Evolutionary conservation across 2,797 vertebrate species (phyloP), one percentile per base, ranked within the genome.

Genomic region (Argya squamiceps): DNA sequence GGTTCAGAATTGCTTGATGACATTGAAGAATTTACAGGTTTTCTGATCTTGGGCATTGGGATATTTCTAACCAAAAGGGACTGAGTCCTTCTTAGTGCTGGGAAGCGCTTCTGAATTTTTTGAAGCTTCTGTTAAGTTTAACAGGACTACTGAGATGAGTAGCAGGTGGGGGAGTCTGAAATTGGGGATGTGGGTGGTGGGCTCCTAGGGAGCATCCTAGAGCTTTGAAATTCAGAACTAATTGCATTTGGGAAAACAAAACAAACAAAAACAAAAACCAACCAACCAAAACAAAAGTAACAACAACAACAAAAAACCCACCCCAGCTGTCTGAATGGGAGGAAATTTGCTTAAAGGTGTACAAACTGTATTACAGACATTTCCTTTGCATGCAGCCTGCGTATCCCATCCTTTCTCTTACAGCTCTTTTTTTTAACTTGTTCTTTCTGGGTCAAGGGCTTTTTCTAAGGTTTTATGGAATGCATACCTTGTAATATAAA

Each of bases 101-200:
- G 32, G 43, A 90, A 84, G 37, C 32, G 2, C 44, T 86, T 88
- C 62, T 36, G 30, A 32, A 11, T 52, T 50, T 77, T 88, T 83
- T 67, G 18, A 84, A 55, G 15, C 16, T 81, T 69, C 50, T 76
- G 4, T 47, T 81, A 46, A 60, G 13, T 36, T 63, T 73, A 89
- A 43, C 11, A 30, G 32, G 20, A n/a, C 24, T 70, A 9, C 20
- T 63, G 26, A 89, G 36, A 55, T 58, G 20, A 83, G 37, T n/a
- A 87, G 21, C 39, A 67, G 10, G 8, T 58, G 12, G 10, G 4
- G 6, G 4, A 49, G 34, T 44, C 75, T 81, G 44, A 75, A 75
- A 47, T 0, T 22, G 23, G 2, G 4, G 3, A 15, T 0, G 0
- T 20, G 11, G 3, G 8, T 44, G 8, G 1, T 14, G n/a, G 14